Evolutionary conservation across 2,797 vertebrate genomes (phyloP).

Genomic region (Enteromius trimaculatus): DNA sequence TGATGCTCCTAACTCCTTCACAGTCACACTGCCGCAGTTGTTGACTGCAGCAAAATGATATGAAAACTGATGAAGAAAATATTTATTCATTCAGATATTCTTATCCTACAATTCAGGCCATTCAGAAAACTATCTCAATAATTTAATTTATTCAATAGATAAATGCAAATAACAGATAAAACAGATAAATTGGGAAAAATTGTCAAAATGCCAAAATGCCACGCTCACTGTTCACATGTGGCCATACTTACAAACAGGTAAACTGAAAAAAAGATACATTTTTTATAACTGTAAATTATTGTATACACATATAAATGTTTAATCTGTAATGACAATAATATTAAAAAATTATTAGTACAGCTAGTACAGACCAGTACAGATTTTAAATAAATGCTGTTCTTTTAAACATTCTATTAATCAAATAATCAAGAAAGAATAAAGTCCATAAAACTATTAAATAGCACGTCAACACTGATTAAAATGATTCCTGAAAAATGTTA

Average conservation of each 20-base stretch:
- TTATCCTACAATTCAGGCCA: constrained; percentile 18
- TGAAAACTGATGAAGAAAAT: neutral
- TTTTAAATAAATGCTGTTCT: neutral
- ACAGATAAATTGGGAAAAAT: neutral
- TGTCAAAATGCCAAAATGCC: neutral
- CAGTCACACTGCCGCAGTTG: neutral
- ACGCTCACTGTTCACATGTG: neutral
- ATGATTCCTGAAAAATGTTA: neutral
- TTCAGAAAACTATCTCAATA: constrained; percentile 35
- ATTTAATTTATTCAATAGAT: constrained; percentile 19
- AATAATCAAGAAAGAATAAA: neutral
- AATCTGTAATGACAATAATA: neutral
- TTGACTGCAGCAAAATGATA: constrained; percentile 40
- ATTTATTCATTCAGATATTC: constrained; percentile 3
- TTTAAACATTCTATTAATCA: neutral
- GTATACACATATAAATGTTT: neutral
- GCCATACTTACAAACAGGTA: neutral
- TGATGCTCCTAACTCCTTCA: constrained; percentile 5
- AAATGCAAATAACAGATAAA: neutral
- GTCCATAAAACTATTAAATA: neutral
- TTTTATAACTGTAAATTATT: neutral
- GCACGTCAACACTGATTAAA: neutral
- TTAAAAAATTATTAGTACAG: neutral
- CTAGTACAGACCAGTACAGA: neutral
- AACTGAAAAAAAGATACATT: neutral